Evolutionary conservation across 2,113 vertebrate species (phyloP).

Genomic region (Sturnus vulgaris): DNA sequence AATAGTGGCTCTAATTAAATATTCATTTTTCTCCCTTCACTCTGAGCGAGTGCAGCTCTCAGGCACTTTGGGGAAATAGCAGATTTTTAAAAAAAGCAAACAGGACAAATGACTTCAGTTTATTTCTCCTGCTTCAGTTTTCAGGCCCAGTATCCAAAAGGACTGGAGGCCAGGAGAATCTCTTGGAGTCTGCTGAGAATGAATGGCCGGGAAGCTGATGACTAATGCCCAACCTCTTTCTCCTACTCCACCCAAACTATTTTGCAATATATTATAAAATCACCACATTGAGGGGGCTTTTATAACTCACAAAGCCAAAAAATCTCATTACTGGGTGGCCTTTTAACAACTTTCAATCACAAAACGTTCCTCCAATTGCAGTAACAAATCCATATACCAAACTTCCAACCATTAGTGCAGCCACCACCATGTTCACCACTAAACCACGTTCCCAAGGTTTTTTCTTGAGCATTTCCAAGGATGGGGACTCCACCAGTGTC

Average conservation of each 20-base stretch:
- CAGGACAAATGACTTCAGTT: background rate
- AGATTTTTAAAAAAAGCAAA: background rate
- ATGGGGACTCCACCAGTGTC: background rate
- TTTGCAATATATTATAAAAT: background rate
- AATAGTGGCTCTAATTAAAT: constrained; percentile 34
- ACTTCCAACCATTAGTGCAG: background rate
- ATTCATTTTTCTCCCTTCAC: constrained; percentile 38
- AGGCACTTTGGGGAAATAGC: background rate
- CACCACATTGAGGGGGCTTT: background rate
- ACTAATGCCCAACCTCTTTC: background rate
- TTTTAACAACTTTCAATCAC: background rate
- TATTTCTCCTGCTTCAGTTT: background rate
- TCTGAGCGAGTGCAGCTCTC: background rate
- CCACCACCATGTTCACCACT: background rate
- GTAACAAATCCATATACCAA: background rate
- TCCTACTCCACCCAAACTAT: background rate
- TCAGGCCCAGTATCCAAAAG: background rate
- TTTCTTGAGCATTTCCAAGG: background rate
- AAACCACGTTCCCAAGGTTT: background rate
- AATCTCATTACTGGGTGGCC: background rate
- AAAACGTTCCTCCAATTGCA: background rate
- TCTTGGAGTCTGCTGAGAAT: background rate
- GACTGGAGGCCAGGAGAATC: background rate
- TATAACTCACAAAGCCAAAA: background rate
- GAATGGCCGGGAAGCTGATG: background rate